Evolutionary conservation across 2,888 invertebrate species (phyloP), one percentile per base, ranked within the genome.

Genomic region (Dexiosoma caninum): DNA sequence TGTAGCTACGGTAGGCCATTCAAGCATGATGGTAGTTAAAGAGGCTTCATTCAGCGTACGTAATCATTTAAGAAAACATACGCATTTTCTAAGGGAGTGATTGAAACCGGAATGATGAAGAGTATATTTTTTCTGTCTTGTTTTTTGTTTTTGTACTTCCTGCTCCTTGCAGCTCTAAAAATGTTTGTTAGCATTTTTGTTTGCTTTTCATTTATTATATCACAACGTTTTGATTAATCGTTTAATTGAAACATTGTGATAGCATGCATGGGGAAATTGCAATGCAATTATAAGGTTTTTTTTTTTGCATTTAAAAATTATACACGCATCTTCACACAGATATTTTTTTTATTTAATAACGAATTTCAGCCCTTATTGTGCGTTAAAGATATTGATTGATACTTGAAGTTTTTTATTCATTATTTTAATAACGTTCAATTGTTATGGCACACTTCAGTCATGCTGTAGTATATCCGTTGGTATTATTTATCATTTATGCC

Each of bases 281-380:
- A 76, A 66, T 76, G 37, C 67, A 57, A n/a, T 44, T 49, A 49
- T 14, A 8, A 16, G n/a, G 7, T 40, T 57, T 46, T 57, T 59
- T 42, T 40, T n/a, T n/a, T n/a, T n/a, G n/a, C n/a, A 51, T 32
- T 12, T 16, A 8, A 27, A 44, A 72, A 72, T 72, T 81, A 55
- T 59, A 44, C 62, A 70, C 62, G 77, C 67, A 77, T 69, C 69
- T 69, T 62, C 49, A 72, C 46, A 35, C 27, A n/a, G 7, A 35
- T 60, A 49, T 37, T 76, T 55, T 46, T 51, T 16, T 44, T 40
- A 30, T 9, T 70, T 27, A 37, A 19, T 71, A 69, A 59, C 2
- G n/a, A 30, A 49, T 66, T 77, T 57, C 81, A 72, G 78, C 81
- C 81, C 81, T 69, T 74, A 77, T 81, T n/a, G n/a, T n/a, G n/a